These are phyloP conservation scores for Apistogramma diplotaenia DNA, from an alignment of 2,113 vertebrate species.

Conservation along the genomic window DNA sequence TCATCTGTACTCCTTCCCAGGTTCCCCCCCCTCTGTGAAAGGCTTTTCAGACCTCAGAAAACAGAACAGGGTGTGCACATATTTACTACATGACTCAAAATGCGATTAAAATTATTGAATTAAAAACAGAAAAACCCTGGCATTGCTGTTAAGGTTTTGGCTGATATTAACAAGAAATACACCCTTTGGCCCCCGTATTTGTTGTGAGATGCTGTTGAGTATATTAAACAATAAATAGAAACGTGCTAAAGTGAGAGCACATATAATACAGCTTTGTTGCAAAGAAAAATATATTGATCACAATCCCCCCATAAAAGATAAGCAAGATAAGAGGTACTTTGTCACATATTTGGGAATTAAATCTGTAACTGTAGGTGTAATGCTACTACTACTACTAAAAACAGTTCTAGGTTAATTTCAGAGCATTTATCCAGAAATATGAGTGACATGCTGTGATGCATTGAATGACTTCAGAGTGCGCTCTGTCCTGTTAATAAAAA, in stretches of 20 bases:
- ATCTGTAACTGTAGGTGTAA: no score
- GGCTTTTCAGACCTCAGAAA: background rate
- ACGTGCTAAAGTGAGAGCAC: background rate
- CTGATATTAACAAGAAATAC: background rate
- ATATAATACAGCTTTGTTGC: background rate
- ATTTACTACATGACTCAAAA: background rate
- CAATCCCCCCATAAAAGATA: no score
- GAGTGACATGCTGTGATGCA: no score
- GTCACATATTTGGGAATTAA: no score
- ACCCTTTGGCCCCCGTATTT: background rate
- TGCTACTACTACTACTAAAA: no score
- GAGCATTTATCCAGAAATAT: no score
- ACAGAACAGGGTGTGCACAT: background rate
- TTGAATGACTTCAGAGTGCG: no score
- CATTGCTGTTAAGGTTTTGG: background rate
- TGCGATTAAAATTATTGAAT: background rate
- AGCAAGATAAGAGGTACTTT: no score
- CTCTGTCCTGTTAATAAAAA: background rate
- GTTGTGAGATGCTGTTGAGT: background rate
- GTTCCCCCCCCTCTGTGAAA: background rate
- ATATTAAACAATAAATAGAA: background rate
- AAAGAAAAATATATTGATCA: background rate
- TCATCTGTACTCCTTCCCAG: conserved; percentile 49
- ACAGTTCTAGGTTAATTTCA: no score
- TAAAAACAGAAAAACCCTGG: background rate